Conservation (phyloP, 1,140 invertebrate genomes). For the Marisa cornuarietis region DNA sequence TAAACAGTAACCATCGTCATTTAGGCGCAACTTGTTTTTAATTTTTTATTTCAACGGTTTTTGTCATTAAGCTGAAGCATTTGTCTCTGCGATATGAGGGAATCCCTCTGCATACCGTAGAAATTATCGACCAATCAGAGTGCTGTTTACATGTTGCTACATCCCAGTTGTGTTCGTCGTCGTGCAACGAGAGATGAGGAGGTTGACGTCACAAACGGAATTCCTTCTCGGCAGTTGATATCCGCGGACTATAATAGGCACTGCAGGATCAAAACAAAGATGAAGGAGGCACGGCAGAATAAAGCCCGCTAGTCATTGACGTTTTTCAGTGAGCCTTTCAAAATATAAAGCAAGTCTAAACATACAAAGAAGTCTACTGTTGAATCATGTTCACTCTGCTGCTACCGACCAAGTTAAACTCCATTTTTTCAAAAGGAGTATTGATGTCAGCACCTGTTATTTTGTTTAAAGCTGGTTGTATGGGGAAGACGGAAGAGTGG, state of each 20-base stretch:
- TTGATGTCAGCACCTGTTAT: too few relatives aligned
- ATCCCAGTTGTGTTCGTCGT: slow-evolving; percentile 20
- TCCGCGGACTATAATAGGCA: not conserved
- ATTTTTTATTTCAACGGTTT: not conserved
- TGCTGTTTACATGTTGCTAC: not conserved
- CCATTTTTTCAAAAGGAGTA: too few relatives aligned
- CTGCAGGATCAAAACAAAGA: not conserved
- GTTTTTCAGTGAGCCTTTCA: too few relatives aligned
- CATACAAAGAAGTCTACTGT: too few relatives aligned
- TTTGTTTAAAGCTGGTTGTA: too few relatives aligned
- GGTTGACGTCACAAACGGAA: slow-evolving; percentile 26
- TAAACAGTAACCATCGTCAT: not conserved
- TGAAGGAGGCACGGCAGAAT: not conserved
- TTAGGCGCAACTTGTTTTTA: not conserved
- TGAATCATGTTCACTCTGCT: too few relatives aligned
- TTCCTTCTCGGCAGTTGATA: slow-evolving; percentile 13
- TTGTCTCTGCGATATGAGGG: not conserved
- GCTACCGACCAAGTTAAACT: too few relatives aligned
- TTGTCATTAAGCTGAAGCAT: not conserved
- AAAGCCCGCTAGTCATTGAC: too few relatives aligned
- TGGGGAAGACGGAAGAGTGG: too few relatives aligned
- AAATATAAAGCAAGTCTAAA: too few relatives aligned
- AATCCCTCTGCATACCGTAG: slow-evolving; percentile 24
- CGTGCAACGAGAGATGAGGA: not conserved
- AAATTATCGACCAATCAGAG: slow-evolving; percentile 19